A percentile compares a stretch with the other conserved stretches of the same genome.
These are phyloP conservation scores for Zhengitettix transpicula DNA, from an alignment of 2,888 invertebrate genomes.

Conservation along the genomic window DNA sequence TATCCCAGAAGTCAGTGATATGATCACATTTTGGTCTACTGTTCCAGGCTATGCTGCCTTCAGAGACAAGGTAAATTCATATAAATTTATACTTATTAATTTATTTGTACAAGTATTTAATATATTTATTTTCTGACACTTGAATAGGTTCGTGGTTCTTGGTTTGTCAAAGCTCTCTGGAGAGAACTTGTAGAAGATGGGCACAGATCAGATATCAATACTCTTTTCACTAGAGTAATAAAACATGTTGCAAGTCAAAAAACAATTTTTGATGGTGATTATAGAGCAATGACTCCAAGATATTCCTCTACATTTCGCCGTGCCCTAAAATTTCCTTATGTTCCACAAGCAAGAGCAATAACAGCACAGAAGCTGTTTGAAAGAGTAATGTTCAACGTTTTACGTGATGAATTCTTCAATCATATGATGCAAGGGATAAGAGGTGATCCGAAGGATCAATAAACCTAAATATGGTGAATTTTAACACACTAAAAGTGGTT, in stretches of 20 bases:
- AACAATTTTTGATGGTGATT: neutral
- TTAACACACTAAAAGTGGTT: too few relatives aligned
- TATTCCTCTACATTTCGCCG: neutral
- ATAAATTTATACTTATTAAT: neutral
- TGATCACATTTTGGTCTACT: conserved; percentile 8
- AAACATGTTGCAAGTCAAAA: neutral
- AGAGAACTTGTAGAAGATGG: neutral
- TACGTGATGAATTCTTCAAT: neutral
- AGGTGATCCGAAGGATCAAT: too few relatives aligned
- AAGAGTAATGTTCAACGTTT: neutral
- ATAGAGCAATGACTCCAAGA: conserved; percentile 5
- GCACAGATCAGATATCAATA: neutral
- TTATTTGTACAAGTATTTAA: neutral
- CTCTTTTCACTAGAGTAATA: conserved; percentile 2
- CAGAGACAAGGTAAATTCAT: conserved; percentile 1
- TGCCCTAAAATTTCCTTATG: conserved; percentile 1
- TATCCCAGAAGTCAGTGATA: conserved; percentile 3
- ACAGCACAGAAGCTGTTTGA: conserved; percentile 4
- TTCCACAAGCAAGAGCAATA: neutral
- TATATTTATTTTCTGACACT: neutral
- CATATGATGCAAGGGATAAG: too few relatives aligned
- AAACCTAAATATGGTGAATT: too few relatives aligned
- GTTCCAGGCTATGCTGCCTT: conserved; percentile 11
- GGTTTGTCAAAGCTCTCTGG: conserved; percentile 9
- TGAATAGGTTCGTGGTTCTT: conserved; percentile 2